These are phyloP conservation scores for Agyllia agylla DNA, from an alignment of 2,888 invertebrate genomes.

Conservation along the genomic window DNA sequence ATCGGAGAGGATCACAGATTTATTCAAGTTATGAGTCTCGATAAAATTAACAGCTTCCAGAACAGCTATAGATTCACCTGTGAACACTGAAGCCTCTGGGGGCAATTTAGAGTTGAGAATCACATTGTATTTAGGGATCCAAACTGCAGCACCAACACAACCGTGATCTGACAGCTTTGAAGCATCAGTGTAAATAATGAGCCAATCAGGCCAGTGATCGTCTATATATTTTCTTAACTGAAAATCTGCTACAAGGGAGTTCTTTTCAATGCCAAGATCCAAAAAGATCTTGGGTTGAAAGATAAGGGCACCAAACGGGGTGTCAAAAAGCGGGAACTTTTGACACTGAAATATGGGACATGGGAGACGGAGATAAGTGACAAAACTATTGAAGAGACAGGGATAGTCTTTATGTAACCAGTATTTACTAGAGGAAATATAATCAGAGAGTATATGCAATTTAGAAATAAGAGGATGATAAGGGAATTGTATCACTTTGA, in stretches of 20 bases:
- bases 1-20: background rate
- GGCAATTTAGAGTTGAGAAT: background rate
- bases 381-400: too few species aligned
- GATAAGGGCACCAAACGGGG: background rate
- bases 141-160: background rate
- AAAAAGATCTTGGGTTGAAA: background rate
- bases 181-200: background rate
- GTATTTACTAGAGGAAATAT: too few species aligned
- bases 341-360: too few species aligned
- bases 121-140: background rate
- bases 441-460: too few species aligned
- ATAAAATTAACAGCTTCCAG: background rate
- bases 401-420: too few species aligned
- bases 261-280: background rate
- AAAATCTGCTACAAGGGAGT: background rate
- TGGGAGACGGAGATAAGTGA: too few species aligned
- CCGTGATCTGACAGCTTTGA: background rate
- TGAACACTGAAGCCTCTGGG: background rate
- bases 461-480: background rate
- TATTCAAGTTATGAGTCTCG: background rate
- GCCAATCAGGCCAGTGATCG: background rate
- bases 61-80: background rate
- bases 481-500: background rate
- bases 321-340: too few species aligned
- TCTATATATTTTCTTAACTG: background rate